Conservation (phyloP, 2,888 invertebrate species). For the Euproctis similis region DNA sequence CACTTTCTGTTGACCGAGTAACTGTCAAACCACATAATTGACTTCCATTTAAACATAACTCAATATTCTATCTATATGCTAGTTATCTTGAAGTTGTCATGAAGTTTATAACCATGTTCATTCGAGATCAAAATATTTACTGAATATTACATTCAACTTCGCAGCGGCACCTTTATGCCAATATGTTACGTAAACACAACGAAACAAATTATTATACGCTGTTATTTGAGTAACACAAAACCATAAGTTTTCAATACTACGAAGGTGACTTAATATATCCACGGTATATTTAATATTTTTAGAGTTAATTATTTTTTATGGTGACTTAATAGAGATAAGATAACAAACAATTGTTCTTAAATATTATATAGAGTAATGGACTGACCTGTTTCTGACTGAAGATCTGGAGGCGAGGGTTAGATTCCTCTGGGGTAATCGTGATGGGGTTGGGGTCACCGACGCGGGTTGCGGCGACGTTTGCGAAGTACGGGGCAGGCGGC, state of each 20-base stretch:
- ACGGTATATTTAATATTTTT: too few relatives aligned
- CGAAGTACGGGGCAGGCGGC: constrained; percentile 61
- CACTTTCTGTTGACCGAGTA: too few relatives aligned
- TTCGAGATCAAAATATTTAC: constrained; percentile 4
- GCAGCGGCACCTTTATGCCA: not conserved
- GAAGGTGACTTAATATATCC: too few relatives aligned
- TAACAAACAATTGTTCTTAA: too few relatives aligned
- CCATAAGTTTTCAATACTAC: too few relatives aligned
- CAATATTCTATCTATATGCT: constrained; percentile 21
- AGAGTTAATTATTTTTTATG: too few relatives aligned
- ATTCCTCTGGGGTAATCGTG: constrained; percentile 61
- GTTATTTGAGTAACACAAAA: too few relatives aligned
- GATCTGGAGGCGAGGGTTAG: constrained; percentile 62
- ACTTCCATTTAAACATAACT: constrained; percentile 11
- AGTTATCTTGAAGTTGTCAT: too few relatives aligned
- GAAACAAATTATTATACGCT: too few relatives aligned
- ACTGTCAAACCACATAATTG: too few relatives aligned
- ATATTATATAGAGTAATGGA: too few relatives aligned
- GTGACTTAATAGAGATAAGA: too few relatives aligned
- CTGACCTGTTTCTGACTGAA: constrained; percentile 68
- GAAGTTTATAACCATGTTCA: not conserved
- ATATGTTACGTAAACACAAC: not conserved
- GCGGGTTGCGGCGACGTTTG: constrained; percentile 66
- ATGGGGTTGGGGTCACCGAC: constrained; percentile 76
- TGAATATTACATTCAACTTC: constrained; percentile 1